Conservation (phyloP, 1,140 invertebrate species). For the Brachionus plicatilis region DNA sequence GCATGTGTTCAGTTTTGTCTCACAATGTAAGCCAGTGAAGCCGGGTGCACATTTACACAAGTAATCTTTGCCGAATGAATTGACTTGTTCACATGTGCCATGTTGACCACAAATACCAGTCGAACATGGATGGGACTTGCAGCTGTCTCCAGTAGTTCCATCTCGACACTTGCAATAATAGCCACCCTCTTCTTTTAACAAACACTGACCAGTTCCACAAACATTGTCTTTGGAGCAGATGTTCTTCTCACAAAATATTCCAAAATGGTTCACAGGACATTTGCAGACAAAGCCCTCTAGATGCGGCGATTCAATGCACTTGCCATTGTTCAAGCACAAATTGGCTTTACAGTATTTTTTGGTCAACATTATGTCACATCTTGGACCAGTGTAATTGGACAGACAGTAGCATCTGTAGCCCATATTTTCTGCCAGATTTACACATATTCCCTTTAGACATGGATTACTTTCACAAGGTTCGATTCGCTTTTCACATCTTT, state of each 20-base stretch:
- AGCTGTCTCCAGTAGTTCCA: background rate
- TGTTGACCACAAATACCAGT: conserved; percentile 45
- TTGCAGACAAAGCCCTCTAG: conserved; percentile 11
- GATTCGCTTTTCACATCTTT: conserved; percentile 36
- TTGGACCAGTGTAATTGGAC: background rate
- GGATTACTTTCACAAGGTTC: background rate
- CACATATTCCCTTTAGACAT: conserved; percentile 40
- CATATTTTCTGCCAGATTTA: background rate
- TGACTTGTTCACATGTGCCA: conserved; percentile 41
- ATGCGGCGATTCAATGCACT: conserved; percentile 18
- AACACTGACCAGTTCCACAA: background rate
- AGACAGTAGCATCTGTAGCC: conserved; percentile 27
- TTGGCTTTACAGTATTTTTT: background rate
- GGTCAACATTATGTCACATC: background rate
- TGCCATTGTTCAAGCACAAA: conserved; percentile 24
- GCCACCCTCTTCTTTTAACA: background rate
- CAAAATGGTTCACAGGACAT: conserved; percentile 6
- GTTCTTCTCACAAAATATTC: conserved; percentile 32
- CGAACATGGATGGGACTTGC: conserved; percentile 43
- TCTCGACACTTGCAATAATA: conserved; percentile 27
- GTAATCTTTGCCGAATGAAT: conserved; percentile 39
- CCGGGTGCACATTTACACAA: background rate
- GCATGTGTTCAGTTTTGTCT: conserved; percentile 41
- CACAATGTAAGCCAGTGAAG: conserved; percentile 43
- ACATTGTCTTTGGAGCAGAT: background rate